A percentile compares a stretch with the other conserved stretches of the same genome.
phyloP scores from a whole-genome alignment of 1,140 invertebrate genomes.

The Aphaenogaster floridana region DNA sequence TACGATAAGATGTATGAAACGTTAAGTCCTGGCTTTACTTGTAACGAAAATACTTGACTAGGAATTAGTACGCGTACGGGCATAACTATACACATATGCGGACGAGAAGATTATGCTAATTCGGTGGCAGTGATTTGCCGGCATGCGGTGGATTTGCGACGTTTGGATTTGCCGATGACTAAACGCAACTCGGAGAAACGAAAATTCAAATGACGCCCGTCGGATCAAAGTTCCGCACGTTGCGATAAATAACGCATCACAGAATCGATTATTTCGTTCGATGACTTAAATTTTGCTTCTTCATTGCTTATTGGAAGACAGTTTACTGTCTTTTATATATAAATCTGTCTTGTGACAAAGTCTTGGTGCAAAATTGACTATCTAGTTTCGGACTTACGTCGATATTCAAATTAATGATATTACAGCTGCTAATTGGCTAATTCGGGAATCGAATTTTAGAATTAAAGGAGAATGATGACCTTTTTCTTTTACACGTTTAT shows the following conservation, averaged over 20 bases:
- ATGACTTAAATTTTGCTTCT: constrained; percentile 6
- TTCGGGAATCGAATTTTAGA: not conserved
- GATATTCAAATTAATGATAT: not conserved
- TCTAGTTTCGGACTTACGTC: not conserved
- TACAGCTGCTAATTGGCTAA: not conserved
- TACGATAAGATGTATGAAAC: constrained; percentile 26
- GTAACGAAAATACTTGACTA: constrained; percentile 63
- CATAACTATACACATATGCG: constrained; percentile 21
- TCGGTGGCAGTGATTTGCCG: constrained; percentile 48
- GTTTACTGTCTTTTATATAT: not conserved
- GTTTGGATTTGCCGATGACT: constrained; percentile 58
- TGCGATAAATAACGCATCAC: constrained; percentile 13
- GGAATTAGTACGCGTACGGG: constrained; percentile 61
- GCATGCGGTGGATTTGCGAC: constrained; percentile 38
- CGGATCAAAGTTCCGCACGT: not conserved
- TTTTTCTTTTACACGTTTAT: not conserved
- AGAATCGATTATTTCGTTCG: not conserved
- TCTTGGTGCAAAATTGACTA: not conserved
- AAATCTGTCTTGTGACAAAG: not conserved
- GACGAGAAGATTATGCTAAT: constrained; percentile 68
- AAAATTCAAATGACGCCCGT: constrained; percentile 14
- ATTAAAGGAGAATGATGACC: not conserved
- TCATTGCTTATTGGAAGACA: not conserved
- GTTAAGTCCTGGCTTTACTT: constrained; percentile 46
- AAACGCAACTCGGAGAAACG: constrained; percentile 11